Evolutionary conservation across 2,888 invertebrate genomes (phyloP), one percentile per base, ranked within the genome.

Genomic region (Pseudococcus jackbeardsleyi): DNA sequence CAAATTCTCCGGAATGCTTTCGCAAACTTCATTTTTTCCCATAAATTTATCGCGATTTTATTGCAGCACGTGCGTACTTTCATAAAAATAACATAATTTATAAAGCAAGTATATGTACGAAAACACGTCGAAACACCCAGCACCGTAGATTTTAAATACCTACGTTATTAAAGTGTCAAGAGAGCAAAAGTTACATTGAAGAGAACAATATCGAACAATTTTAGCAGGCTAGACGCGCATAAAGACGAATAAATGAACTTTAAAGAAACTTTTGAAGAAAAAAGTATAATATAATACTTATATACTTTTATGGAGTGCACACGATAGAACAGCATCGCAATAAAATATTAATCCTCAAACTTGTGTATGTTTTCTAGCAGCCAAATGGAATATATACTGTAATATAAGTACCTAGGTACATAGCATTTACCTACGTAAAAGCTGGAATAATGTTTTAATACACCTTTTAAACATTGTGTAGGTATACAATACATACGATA

Each of bases 331-430:
- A 77, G 39, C 17, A 19, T 17, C 15, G 39, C 39, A 39, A 39
- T 77, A 77, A 77, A 77, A 77, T 77, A 77, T 77, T 39, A 39
- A 77, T 64, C 22, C 64, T 64, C 19, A 64, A 22, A 64, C 64
- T 64, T 22, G 22, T 22, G 22, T 64, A 64, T 64, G 64, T 22
- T 64, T 64, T 22, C 64, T 22, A 9, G 42, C 42, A 42, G 42
- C 42, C 42, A 64, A 64, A 64, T 64, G 22, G 64, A 64, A 64
- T 11, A 64, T 11, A 64, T 19, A 5, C n/a, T 54, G 1, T 64
- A 17, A n/a, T 59, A 64, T 64, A 64, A 64, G 64, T 59, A 59
- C 5, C n/a, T n/a, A n/a, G n/a, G n/a, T n/a, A 59, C n/a, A 59
- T 59, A 5, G 64, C 15, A 64, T 64, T 64, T 22, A 22, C 22